Evolutionary conservation across 2,888 invertebrate species (phyloP), one percentile per base, ranked within the genome.

Genomic region (Glaucopsyche alexis): DNA sequence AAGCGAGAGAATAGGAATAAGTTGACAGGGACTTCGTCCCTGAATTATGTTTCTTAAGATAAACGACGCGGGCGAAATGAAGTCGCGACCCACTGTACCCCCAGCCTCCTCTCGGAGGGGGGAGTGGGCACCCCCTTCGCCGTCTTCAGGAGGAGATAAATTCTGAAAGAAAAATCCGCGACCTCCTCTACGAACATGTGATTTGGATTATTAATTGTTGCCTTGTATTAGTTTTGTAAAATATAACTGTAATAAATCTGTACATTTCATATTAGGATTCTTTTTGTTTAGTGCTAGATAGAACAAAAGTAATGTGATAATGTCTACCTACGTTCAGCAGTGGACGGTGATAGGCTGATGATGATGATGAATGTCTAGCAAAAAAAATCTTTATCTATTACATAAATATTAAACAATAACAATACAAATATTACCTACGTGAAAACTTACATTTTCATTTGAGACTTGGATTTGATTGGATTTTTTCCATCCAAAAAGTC

Each of bases 31-130:
- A 88, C 93, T 92, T 91, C 87, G 89, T 87, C 86, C 89, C 88
- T 93, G 94, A 95, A 92, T 95, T 94, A 95, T 95, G 94, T 94
- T 93, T 91, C 93, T 94, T 92, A 95, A 95, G 94, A 95, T 95
- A 95, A 95, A 95, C 94, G 95, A 94, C 94, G 93, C 93, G 94
- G 94, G 94, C 95, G 94, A 95, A 95, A 95, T 95, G 95, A 95
- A 95, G 95, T 95, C 94, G 94, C 94, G 86, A 90, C 92, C 87
- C 85, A 84, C 81, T 78, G 78, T 81, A 79, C 79, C 80, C 81
- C 78, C 80, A 77, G 76, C 76, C 81, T 78, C 66, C 66, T 66
- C 9, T 42, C 0, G 13, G 60, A 38, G 60, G 60, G 29, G 60
- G 60, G 60, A 38, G 29, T 42, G 40, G n/a, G 42, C 42, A 14